Conservation (phyloP, 2,113 vertebrate genomes). For the Strix aluco region DNA sequence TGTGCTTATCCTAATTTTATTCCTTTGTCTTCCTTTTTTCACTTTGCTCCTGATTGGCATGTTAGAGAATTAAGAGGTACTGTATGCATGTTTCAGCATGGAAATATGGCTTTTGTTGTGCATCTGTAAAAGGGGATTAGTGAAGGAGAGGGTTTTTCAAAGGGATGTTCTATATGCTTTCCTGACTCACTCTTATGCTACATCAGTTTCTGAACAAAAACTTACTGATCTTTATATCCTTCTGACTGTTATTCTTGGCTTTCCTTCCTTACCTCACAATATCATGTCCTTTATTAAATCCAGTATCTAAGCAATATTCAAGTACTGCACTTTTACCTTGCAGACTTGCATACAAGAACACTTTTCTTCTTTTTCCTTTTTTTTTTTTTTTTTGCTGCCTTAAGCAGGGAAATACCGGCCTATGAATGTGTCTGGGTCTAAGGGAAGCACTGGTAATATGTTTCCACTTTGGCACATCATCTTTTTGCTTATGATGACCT, state of each 20-base stretch:
- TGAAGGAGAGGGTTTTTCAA: background rate
- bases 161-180: background rate
- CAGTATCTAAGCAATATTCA: background rate
- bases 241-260: background rate
- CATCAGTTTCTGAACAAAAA: background rate
- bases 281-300: background rate
- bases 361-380: background rate
- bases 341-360: background rate
- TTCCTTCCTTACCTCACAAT: background rate
- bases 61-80: slow-evolving; percentile 71
- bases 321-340: background rate
- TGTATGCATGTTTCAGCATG: slow-evolving; percentile 69
- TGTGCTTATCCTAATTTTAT: slow-evolving; percentile 63
- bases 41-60: slow-evolving; percentile 63
- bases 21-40: slow-evolving; percentile 65
- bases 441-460: background rate
- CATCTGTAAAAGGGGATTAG: background rate
- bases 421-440: background rate
- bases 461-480: background rate
- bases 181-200: background rate
- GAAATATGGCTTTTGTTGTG: background rate
- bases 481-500: background rate
- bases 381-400: background rate
- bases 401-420: background rate
- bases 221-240: background rate